These are phyloP conservation scores for Thecophora atra DNA, from an alignment of 2,888 invertebrate genomes.

Conservation along the genomic window DNA sequence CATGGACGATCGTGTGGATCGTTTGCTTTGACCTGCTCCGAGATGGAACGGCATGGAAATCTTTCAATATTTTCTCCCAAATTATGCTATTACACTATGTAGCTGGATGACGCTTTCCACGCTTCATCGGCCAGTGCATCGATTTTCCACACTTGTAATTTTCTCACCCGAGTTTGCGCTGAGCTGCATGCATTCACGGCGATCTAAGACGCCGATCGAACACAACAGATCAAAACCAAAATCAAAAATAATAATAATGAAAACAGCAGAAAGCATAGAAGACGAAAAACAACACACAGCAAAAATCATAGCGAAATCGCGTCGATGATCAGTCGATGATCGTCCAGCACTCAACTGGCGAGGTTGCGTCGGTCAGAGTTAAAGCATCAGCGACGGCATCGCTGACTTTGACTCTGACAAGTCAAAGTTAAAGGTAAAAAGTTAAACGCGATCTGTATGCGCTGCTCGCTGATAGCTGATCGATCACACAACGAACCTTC, in stretches of 20 bases:
- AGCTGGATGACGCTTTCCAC: constrained; percentile 33
- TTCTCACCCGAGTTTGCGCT: constrained; percentile 28
- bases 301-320: neutral
- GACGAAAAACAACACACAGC: constrained; percentile 7
- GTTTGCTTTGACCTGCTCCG: constrained; percentile 28
- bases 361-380: constrained; percentile 38
- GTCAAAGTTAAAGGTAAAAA: constrained; percentile 34
- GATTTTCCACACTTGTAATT: constrained; percentile 33
- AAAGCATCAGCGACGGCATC: constrained; percentile 30
- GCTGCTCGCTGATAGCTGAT: neutral
- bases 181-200: neutral
- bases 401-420: neutral
- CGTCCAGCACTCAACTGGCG: constrained; percentile 23
- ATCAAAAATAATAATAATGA: no score
- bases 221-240: neutral
- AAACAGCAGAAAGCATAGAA: neutral
- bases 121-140: constrained; percentile 26
- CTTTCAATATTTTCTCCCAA: constrained; percentile 7
- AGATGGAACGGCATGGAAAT: constrained; percentile 17
- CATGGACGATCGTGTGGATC: constrained; percentile 28
- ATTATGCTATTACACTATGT: constrained; percentile 32
- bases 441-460: constrained; percentile 26
- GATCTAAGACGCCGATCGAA: constrained; percentile 20
- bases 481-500: constrained; percentile 41
- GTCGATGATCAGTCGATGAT: constrained; percentile 1